A percentile compares a stretch with the other conserved stretches of the same genome.
Conservation (phyloP, 2,113 vertebrate species). For the Mastomys coucha region DNA sequence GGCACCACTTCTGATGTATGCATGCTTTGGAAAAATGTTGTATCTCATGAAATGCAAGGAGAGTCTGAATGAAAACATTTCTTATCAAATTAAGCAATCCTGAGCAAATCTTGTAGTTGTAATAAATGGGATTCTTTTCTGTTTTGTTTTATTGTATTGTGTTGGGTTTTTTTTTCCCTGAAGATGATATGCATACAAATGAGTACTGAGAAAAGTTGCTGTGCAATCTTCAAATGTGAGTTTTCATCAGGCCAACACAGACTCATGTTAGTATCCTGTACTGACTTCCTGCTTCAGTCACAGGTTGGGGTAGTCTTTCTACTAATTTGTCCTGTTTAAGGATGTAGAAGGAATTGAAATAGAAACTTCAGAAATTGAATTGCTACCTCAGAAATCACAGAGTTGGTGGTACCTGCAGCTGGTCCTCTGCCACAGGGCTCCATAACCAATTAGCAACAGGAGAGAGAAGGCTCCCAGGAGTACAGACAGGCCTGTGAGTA, state of each 20-base stretch:
- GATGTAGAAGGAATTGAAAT: not conserved
- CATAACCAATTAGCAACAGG: no score
- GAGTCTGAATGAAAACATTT: not conserved
- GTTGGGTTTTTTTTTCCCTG: not conserved
- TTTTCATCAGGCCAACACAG: not conserved
- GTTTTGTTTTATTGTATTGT: no score
- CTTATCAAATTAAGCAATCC: not conserved
- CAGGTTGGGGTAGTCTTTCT: not conserved
- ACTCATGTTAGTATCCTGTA: not conserved
- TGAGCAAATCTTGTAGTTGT: not conserved
- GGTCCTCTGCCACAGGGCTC: no score
- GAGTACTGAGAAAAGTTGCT: not conserved
- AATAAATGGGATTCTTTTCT: not conserved
- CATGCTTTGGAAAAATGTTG: not conserved
- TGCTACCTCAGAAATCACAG: not conserved
- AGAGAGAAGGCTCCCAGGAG: no score
- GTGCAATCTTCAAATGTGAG: not conserved
- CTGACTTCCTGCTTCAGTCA: not conserved
- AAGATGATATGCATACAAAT: not conserved
- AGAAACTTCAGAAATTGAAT: no score
- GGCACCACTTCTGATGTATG: not conserved
- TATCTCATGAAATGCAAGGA: not conserved
- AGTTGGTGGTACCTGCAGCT: not conserved
- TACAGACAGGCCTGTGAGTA: no score
- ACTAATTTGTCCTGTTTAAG: not conserved